These are phyloP conservation scores for Proteles cristata DNA, from an alignment of 2,113 vertebrate genomes.

Conservation along the genomic window DNA sequence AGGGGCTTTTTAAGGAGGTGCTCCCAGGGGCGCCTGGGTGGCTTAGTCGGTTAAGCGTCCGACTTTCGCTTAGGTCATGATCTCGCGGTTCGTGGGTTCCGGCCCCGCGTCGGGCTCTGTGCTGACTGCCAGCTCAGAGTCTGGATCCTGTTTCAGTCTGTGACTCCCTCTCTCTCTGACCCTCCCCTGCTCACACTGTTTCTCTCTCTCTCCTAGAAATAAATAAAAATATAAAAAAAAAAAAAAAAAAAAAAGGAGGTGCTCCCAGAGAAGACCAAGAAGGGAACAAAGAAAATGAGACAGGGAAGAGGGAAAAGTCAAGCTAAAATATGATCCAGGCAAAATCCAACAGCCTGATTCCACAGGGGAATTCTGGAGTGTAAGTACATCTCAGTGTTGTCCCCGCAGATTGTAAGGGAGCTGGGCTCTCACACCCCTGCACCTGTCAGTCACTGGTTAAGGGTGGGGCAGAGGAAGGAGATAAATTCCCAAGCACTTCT, in stretches of 20 bases:
- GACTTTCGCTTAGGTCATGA: too few species aligned
- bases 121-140: too few species aligned
- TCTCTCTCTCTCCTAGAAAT: too few species aligned
- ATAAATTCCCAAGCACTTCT: neutral
- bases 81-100: too few species aligned
- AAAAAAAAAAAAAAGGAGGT: too few species aligned
- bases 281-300: neutral
- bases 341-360: neutral
- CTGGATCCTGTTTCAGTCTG: too few species aligned
- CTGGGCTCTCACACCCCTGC: neutral
- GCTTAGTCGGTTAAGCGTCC: too few species aligned
- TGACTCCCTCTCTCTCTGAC: too few species aligned
- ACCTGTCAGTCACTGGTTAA: neutral
- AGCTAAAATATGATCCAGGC: neutral
- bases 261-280: neutral
- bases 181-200: too few species aligned
- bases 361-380: neutral
- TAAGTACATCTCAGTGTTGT: neutral
- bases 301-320: neutral
- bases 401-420: neutral
- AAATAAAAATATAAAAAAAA: too few species aligned
- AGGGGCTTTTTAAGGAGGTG: neutral
- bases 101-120: too few species aligned
- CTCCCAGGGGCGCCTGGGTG: too few species aligned
- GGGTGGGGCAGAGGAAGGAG: fast-evolving